Evolutionary conservation across 2,113 vertebrate species (phyloP).

Genomic region (Prionailurus viverrinus): DNA sequence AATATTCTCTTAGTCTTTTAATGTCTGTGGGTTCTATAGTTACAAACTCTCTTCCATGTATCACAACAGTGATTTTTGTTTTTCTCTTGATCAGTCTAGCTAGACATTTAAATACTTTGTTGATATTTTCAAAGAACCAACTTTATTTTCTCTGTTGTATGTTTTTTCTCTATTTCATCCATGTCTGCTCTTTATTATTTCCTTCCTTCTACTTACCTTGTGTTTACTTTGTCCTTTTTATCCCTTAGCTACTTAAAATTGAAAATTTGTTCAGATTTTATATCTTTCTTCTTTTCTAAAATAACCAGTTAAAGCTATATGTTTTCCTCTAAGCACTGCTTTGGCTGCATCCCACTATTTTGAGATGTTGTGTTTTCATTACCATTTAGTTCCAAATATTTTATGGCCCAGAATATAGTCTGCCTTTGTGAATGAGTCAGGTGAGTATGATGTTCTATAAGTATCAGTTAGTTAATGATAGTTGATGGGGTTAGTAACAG

Average conservation of each 20-base stretch:
- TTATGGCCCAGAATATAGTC: background rate
- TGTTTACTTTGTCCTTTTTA: background rate
- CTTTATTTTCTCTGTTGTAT: background rate
- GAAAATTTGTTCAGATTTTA: background rate
- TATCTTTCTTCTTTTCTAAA: background rate
- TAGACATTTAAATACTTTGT: background rate
- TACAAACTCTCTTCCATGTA: background rate
- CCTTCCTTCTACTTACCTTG: background rate
- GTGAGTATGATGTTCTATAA: background rate
- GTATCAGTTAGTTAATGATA: background rate
- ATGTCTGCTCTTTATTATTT: background rate
- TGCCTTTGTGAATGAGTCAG: background rate
- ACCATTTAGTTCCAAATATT: background rate
- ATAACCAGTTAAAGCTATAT: background rate
- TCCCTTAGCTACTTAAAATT: background rate
- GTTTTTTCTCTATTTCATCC: background rate
- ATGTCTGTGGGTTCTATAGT: background rate
- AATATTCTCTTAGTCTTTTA: background rate
- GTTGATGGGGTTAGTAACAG: background rate
- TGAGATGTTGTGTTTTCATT: background rate
- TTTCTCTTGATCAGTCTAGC: background rate
- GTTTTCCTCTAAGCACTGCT: background rate
- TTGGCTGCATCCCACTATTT: background rate
- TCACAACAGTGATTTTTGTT: background rate
- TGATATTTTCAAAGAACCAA: background rate